Percentiles rank a stretch among this genome's conserved stretches.
Conservation (phyloP, 1,140 invertebrate genomes). For the Pseudomyrmex gracilis region DNA sequence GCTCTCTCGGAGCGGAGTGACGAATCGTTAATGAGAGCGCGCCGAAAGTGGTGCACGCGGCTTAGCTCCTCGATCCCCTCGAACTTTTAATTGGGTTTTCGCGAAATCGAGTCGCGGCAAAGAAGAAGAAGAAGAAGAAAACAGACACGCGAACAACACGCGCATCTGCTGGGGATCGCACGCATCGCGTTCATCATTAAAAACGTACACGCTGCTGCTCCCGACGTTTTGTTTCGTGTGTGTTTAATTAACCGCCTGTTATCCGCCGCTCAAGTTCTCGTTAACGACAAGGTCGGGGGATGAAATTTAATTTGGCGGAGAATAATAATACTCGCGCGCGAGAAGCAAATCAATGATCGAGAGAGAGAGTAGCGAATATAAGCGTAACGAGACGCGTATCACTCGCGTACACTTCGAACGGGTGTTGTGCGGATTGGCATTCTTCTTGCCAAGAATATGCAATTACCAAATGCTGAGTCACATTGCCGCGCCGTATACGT, state of each 20-base stretch:
- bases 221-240: conserved; percentile 77
- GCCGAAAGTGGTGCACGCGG: conserved; percentile 54
- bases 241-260: conserved; percentile 78
- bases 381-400: not conserved
- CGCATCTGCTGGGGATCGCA: conserved; percentile 48
- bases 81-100: conserved; percentile 71
- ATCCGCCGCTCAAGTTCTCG: conserved; percentile 61
- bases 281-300: conserved; percentile 47
- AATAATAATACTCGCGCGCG: not conserved
- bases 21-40: conserved; percentile 79
- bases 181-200: conserved; percentile 39
- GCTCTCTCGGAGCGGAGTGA: conserved; percentile 62
- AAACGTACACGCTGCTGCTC: conserved; percentile 56
- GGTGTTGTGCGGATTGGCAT: conserved; percentile 18
- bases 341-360: not conserved
- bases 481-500: conserved; percentile 10
- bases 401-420: conserved; percentile 1
- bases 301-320: conserved; percentile 44
- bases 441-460: conserved; percentile 46
- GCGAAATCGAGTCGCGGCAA: conserved; percentile 52
- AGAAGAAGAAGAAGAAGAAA: not conserved
- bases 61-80: conserved; percentile 44
- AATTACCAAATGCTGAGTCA: conserved; percentile 62
- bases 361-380: not conserved
- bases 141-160: conserved; percentile 59